phyloP scores from a whole-genome alignment of 1,140 invertebrate genomes.

The Drosophila subobscura region DNA sequence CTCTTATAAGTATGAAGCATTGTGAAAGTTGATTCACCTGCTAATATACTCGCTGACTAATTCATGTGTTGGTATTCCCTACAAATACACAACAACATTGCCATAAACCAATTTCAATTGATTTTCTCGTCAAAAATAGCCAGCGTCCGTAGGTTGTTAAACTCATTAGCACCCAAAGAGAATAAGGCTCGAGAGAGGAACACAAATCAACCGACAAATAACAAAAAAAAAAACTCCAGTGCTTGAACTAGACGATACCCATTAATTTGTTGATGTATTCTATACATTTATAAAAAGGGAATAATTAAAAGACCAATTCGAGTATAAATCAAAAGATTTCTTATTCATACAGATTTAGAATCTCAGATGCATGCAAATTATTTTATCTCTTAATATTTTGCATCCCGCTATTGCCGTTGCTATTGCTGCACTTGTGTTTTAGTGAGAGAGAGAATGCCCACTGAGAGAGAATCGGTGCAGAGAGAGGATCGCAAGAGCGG shows the following conservation, averaged over 20 bases:
- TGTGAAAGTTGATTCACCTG: conserved; percentile 7
- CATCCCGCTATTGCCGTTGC: too few relatives aligned
- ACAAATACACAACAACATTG: conserved; percentile 1
- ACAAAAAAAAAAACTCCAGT: conserved; percentile 6
- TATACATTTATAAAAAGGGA: too few relatives aligned
- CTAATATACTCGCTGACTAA: conserved; percentile 14
- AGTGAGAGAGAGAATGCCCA: too few relatives aligned
- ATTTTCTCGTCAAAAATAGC: conserved; percentile 46
- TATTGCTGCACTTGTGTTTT: too few relatives aligned
- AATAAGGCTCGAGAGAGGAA: conserved; percentile 21
- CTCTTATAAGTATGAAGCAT: conserved; percentile 7
- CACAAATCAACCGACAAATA: conserved; percentile 37
- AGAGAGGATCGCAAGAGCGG: too few relatives aligned
- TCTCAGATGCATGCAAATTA: too few relatives aligned
- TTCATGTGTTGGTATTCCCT: conserved; percentile 27
- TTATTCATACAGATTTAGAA: too few relatives aligned
- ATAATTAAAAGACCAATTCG: too few relatives aligned
- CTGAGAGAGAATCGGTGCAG: too few relatives aligned
- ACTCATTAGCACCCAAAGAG: conserved; percentile 53
- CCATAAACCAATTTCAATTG: conserved; percentile 27
- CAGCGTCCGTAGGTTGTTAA: conserved; percentile 54
- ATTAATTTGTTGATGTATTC: not conserved
- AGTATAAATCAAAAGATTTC: too few relatives aligned
- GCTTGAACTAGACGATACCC: not conserved
- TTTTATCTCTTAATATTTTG: too few relatives aligned